Evolutionary conservation across 2,888 invertebrate species (phyloP).

Genomic region (Lordiphosa andalusiaca): DNA sequence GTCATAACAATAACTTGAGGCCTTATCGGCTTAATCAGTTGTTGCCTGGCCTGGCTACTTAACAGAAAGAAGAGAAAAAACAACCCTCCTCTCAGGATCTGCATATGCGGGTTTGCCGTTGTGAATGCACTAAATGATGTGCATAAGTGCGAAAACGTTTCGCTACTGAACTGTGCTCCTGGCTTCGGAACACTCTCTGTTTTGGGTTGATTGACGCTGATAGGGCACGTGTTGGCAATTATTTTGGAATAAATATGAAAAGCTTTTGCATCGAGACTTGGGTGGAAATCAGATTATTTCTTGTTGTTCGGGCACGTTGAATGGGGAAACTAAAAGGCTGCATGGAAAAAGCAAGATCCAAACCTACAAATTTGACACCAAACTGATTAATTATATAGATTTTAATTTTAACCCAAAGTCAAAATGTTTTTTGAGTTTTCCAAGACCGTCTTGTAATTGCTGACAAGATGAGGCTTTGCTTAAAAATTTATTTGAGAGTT

Average conservation of each 20-base stretch:
- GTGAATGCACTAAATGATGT: constrained; percentile 58
- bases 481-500: no score
- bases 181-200: neutral
- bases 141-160: constrained; percentile 64
- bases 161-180: constrained; percentile 2
- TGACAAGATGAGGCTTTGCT: no score
- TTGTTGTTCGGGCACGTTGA: constrained; percentile 35
- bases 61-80: neutral
- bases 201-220: constrained; percentile 72
- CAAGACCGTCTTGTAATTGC: no score
- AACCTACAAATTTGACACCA: neutral
- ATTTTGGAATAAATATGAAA: constrained; percentile 68
- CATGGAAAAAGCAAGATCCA: neutral
- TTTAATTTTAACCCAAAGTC: neutral
- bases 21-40: constrained; percentile 56
- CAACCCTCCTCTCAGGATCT: constrained; percentile 29
- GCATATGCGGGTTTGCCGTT: constrained; percentile 13
- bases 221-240: constrained; percentile 78
- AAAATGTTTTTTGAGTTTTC: no score
- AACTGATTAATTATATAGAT: neutral
- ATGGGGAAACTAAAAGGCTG: neutral
- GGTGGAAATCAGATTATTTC: constrained; percentile 45
- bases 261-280: constrained; percentile 26
- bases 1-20: constrained; percentile 24
- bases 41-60: constrained; percentile 12